A percentile compares a stretch with the other conserved stretches of the same genome.
Evolutionary conservation across 2,113 vertebrate species (phyloP).

Genomic region (Empidonax traillii): DNA sequence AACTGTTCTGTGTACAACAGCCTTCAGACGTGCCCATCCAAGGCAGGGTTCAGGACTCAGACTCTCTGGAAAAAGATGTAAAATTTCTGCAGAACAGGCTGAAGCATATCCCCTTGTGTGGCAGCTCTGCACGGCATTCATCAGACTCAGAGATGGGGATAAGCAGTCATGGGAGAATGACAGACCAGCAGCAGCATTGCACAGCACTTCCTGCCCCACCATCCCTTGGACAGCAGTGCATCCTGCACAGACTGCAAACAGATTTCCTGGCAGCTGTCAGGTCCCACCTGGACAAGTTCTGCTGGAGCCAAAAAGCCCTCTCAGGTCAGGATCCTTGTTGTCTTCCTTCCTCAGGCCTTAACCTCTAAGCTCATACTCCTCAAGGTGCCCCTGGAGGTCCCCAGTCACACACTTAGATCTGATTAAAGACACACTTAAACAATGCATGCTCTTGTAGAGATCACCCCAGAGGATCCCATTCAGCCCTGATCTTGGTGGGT

Average conservation of each 20-base stretch:
- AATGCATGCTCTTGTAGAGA: not conserved
- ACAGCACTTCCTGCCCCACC: not conserved
- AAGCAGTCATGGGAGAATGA: no score
- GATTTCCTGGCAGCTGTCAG: fast-evolving
- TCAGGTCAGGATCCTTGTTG: not conserved
- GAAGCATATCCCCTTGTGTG: not conserved
- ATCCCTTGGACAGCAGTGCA: fast-evolving
- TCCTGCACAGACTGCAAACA: not conserved
- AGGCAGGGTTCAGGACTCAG: not conserved
- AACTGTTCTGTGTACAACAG: not conserved
- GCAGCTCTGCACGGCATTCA: fast-evolving
- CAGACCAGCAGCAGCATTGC: not conserved
- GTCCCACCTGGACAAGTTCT: not conserved
- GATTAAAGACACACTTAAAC: not conserved
- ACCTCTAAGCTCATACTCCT: fast-evolving
- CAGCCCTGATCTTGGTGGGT: not conserved
- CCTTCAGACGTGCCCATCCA: not conserved
- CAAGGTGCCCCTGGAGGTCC: not conserved
- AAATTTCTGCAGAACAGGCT: not conserved
- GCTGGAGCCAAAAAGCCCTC: not conserved
- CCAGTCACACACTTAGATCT: not conserved
- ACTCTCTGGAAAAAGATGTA: not conserved
- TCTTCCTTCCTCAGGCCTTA: not conserved
- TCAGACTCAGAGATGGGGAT: not conserved
- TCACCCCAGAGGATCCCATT: not conserved